Evolutionary conservation across 2,888 invertebrate species (phyloP).

Genomic region (Cylindroiulus punctatus): DNA sequence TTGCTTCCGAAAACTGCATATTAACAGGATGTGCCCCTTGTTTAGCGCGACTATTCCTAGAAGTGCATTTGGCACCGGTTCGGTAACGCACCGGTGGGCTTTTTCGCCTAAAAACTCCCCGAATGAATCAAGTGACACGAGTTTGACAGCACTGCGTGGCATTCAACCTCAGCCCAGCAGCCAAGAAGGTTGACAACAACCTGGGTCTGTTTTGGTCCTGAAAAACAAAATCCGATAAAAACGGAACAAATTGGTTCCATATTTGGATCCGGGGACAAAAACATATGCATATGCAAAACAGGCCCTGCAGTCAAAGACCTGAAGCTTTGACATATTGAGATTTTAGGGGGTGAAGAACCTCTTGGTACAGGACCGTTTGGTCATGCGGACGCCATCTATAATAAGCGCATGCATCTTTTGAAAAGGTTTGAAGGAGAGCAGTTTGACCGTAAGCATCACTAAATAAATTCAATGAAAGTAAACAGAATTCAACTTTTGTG

Average conservation of each 20-base stretch:
- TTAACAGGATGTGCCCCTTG: neutral
- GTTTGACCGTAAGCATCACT: no score
- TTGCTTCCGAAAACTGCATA: conserved; percentile 18
- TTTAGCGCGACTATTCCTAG: conserved; percentile 11
- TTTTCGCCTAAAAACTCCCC: conserved; percentile 18
- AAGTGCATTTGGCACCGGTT: neutral
- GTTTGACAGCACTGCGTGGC: conserved; percentile 6
- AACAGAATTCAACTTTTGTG: no score
- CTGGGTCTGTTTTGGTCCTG: conserved; percentile 18
- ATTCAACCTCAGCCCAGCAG: neutral
- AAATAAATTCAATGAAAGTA: no score
- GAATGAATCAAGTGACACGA: conserved; percentile 8
- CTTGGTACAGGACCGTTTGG: neutral
- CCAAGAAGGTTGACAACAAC: conserved; percentile 18
- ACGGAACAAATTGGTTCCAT: conserved; percentile 8
- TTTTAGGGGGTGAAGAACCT: neutral
- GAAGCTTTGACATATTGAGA: neutral
- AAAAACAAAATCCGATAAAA: neutral
- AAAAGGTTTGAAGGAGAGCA: no score
- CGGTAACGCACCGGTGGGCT: conserved; percentile 10
- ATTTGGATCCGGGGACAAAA: neutral
- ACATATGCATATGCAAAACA: conserved; percentile 9
- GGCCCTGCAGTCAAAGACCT: neutral
- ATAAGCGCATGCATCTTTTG: neutral
- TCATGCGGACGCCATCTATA: neutral